Evolutionary conservation across 2,113 vertebrate species (phyloP).

Genomic region (Macaca nemestrina): DNA sequence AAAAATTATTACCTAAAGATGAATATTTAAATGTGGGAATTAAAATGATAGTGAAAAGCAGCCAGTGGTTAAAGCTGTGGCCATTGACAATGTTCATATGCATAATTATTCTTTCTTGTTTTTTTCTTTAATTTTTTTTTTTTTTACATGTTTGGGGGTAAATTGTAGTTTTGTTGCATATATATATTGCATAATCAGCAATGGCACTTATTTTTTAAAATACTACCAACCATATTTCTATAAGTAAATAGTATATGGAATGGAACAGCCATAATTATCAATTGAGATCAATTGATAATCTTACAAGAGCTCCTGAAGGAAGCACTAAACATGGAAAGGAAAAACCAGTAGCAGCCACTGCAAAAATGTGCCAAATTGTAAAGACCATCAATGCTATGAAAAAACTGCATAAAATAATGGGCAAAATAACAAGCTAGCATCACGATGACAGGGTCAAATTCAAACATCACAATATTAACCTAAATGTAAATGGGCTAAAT

Average conservation of each 20-base stretch:
- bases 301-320: too few relatives aligned
- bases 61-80: neutral
- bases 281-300: neutral
- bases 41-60: neutral
- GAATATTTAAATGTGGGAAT: neutral
- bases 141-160: neutral
- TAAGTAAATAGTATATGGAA: neutral
- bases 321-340: too few relatives aligned
- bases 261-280: neutral
- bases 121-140: neutral
- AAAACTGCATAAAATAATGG: too few relatives aligned
- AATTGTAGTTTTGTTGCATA: neutral
- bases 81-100: neutral
- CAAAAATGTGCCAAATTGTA: too few relatives aligned
- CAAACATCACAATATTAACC: too few relatives aligned
- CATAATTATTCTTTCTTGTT: neutral
- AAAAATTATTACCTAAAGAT: neutral
- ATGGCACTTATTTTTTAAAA: neutral
- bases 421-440: too few relatives aligned
- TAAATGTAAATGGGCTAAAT: too few relatives aligned
- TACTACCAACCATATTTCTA: neutral
- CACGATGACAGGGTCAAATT: too few relatives aligned
- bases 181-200: neutral
- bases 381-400: too few relatives aligned
- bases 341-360: too few relatives aligned